Base-by-base conservation (phyloP, 2,888 invertebrate species). In the Rhorus exstirpatorius region DNA sequence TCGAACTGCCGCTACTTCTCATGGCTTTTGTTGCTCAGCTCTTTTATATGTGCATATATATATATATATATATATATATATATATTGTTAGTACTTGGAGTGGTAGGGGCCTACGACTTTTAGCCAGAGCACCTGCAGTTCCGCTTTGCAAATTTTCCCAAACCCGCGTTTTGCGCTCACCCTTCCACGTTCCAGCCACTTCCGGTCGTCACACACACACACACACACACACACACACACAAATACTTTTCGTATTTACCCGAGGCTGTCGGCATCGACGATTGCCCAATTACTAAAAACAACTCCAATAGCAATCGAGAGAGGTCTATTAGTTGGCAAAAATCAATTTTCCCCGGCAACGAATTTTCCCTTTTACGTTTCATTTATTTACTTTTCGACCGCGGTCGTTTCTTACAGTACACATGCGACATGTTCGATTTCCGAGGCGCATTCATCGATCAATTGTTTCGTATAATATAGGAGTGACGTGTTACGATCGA, bases 121-220 rank as follows among this genome's bases (percentile, higher is more conserved):
- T 74, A 70, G 74, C 44, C 44, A n/a, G 24, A 81, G 65, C 82
- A 82, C 82, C 78, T 82, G 82, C 82, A 82, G 74, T 79, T 81
- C 61, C 74, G 78, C 67, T 68, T 65, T 74, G 78, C 82, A 75
- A 82, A 79, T 82, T 79, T 79, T 79, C 78, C 75, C 78, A 75
- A n/a, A 79, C 74, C 74, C 63, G 19, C 53, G 49, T 44, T 72
- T 68, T 60, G 44, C 60, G 2, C 72, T 38, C 67, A 24, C 67
- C 21, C 75, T 21, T 67, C 46, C 21, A 10, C 44, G 24, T 26
- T 58, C 7, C 53, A 26, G 60, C 68, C 78, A 75, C 82, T 75
- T 82, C 82, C 82, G 82, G 78, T 72, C 17, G 58, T 58, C 44
- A 26, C 21, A 24, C 58, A 46, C 38, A 51, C 51, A 46, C 17